A percentile compares a stretch with the other conserved stretches of the same genome.
Conservation (phyloP, 2,113 vertebrate genomes). For the Pagrus major region DNA sequence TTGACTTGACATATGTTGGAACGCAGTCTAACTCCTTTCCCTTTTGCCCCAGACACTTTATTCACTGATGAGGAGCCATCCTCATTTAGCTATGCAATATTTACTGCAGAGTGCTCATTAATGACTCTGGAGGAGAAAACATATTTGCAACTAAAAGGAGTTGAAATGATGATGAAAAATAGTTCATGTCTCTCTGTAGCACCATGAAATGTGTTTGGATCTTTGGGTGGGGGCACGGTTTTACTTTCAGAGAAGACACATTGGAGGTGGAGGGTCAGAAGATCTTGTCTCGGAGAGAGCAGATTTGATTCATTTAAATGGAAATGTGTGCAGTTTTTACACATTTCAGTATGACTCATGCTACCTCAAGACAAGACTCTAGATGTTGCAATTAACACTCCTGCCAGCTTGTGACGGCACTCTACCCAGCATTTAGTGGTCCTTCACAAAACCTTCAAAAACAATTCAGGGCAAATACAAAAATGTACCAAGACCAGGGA, state of each 20-base stretch:
- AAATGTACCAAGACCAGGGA: not conserved
- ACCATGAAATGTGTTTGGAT: not conserved
- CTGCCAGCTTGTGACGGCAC: not conserved
- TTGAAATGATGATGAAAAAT: conserved; percentile 47
- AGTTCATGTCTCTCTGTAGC: conserved; percentile 24
- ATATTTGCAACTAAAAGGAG: conserved; percentile 43
- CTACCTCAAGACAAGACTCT: too few relatives aligned
- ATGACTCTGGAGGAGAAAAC: conserved; percentile 55
- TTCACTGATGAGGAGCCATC: conserved; percentile 59
- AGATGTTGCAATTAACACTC: conserved; percentile 2
- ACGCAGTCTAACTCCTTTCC: conserved; percentile 20
- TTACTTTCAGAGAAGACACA: conserved; percentile 18
- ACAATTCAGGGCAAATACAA: not conserved
- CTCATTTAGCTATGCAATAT: conserved; percentile 61
- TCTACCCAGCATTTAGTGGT: not conserved
- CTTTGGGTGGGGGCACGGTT: conserved; percentile 11
- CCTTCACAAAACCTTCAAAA: not conserved
- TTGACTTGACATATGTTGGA: conserved; percentile 40
- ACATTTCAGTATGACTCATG: conserved; percentile 24
- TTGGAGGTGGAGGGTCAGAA: conserved; percentile 10
- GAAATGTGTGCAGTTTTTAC: conserved; percentile 19
- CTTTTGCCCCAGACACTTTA: conserved; percentile 55
- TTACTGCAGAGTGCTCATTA: conserved; percentile 65
- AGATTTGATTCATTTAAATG: conserved; percentile 9
- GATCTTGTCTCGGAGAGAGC: not conserved